These are phyloP conservation scores for Conus betulinus DNA, from an alignment of 1,140 invertebrate species.

Conservation along the genomic window DNA sequence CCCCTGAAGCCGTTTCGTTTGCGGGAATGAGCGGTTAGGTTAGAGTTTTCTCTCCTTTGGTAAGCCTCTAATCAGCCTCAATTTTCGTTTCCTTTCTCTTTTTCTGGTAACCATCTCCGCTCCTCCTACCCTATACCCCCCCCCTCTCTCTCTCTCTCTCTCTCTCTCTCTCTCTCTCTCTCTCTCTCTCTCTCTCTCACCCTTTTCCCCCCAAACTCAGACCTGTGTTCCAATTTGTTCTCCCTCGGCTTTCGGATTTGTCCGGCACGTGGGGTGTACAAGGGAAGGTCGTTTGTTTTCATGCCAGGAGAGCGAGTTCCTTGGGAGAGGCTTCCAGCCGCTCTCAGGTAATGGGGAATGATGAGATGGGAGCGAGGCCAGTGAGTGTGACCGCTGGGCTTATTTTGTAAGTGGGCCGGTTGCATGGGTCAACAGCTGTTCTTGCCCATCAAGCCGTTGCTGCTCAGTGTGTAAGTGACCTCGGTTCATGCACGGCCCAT, in stretches of 20 bases:
- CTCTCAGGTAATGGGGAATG: neutral
- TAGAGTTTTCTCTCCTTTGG: too few species aligned
- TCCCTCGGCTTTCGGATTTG: neutral
- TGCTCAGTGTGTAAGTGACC: too few species aligned
- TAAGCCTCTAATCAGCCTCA: too few species aligned
- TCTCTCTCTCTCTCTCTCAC: neutral
- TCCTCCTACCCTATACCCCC: neutral
- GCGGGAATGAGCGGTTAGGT: too few species aligned
- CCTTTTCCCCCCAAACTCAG: neutral
- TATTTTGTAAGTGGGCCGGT: neutral
- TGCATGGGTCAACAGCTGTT: neutral
- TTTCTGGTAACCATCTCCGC: neutral
- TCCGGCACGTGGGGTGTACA: neutral
- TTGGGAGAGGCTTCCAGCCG: neutral
- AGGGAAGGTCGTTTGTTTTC: neutral
- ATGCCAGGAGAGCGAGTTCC: neutral
- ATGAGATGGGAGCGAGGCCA: too few species aligned
- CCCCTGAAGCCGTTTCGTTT: too few species aligned
- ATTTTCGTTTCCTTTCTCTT: neutral
- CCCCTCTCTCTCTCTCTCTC: constrained; percentile 14
- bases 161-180: neutral
- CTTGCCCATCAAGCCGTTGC: neutral
- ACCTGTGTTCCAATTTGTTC: neutral
- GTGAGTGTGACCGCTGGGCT: neutral
- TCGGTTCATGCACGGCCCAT: too few species aligned